Base-by-base conservation (phyloP, 2,113 vertebrate genomes). In the Speoplatyrhinus poulsoni region DNA sequence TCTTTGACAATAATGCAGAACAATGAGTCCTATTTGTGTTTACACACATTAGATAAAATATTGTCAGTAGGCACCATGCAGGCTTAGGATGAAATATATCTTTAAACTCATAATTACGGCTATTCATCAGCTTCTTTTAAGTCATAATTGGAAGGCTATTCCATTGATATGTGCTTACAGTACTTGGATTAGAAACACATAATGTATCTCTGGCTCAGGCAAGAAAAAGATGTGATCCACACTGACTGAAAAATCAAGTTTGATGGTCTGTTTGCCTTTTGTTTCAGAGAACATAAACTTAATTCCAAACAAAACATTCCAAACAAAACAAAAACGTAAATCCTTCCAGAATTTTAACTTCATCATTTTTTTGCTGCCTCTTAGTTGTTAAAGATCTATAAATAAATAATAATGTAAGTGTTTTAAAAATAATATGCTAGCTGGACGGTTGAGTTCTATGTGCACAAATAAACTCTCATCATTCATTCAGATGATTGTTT, bases 301-400 rank as follows among this genome's bases (percentile, higher is more conserved):
- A 62, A 59, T 82, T 71, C 57, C 55, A 75, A 66, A 26, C 1
- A 6, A 68, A 77, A 79, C 64, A 59, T 82, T 71, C 57, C 55
- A 75, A 66, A 26, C 1, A 6, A 68, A 77, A 79, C 65, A 70
- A 69, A 19, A 26, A 26, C 2, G 2, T 2, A 11, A 46, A 16
- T 66, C 82, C 76, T 85, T 90, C 83, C 86, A 89, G 86, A 88
- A 84, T 75, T 89, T 73, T 75, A 64, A 86, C 82, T 87, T 89
- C 82, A 87, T 81, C 80, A 81, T 70, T 26, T 85, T 85, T 83
- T 82, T 85, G 84, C 86, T 88, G 88, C 86, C 86, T 82, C 70
- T 6, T 72, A 60, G 65, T 80, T 78, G 77, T 82, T 88, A 84
- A 82, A 61, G 75, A 76, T 67, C 50, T 62, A 70, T 75, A 77